phyloP scores from a whole-genome alignment of 2,113 vertebrate species.

The Dicerorhinus sumatrensis region DNA sequence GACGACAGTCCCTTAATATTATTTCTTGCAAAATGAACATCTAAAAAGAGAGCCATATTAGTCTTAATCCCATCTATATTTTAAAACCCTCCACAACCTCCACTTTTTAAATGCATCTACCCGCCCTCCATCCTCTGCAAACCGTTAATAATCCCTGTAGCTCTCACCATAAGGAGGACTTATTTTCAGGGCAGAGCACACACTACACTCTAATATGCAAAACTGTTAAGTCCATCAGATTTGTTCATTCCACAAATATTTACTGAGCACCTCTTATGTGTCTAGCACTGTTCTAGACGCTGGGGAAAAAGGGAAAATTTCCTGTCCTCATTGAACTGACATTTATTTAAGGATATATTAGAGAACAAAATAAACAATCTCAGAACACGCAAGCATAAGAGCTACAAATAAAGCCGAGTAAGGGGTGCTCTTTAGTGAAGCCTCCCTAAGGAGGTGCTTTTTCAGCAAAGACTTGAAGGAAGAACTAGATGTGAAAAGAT shows the following conservation, averaged over 20 bases:
- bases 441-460: not conserved
- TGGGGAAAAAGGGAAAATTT: not conserved
- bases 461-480: not conserved
- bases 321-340: not conserved
- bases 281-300: not conserved
- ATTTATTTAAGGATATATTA: not conserved
- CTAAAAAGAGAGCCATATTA: not conserved
- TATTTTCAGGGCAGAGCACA: not conserved
- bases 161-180: not conserved
- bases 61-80: not conserved
- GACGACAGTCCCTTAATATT: not conserved
- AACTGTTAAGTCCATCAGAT: not conserved
- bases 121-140: not conserved
- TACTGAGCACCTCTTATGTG: not conserved
- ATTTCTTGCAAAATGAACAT: not conserved
- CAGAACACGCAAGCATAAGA: not conserved
- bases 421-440: not conserved
- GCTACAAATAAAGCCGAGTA: not conserved
- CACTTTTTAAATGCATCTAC: not conserved
- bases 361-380: not conserved
- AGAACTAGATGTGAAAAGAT: not conserved
- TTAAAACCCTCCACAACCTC: not conserved
- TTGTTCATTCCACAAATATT: not conserved
- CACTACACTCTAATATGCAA: not conserved
- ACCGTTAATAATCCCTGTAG: not conserved